These are phyloP conservation scores for Molanna angustata DNA, from an alignment of 2,888 invertebrate species.

Conservation along the genomic window DNA sequence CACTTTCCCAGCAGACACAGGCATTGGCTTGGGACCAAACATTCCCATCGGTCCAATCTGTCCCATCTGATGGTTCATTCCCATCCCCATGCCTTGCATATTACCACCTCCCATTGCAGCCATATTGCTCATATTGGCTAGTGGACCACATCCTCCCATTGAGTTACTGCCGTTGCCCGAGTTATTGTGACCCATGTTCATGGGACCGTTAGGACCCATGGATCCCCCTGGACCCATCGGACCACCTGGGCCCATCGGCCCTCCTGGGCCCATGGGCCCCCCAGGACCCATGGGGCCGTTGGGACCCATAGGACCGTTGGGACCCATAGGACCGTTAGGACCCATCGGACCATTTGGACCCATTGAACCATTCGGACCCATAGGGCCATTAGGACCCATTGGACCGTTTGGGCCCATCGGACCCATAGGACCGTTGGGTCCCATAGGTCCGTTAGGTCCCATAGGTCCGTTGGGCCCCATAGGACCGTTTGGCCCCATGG, in stretches of 20 bases:
- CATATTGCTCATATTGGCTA: conserved; percentile 56
- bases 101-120: conserved; percentile 43
- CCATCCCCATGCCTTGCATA: conserved; percentile 43
- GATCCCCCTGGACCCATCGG: conserved; percentile 45
- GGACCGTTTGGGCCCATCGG: conserved; percentile 45
- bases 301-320: conserved; percentile 45
- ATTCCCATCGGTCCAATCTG: conserved; percentile 59
- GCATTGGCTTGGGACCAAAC: conserved; percentile 85
- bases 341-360: conserved; percentile 39
- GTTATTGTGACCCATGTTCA: conserved; percentile 41
- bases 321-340: conserved; percentile 43
- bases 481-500: conserved; percentile 34
- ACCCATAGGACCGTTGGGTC: conserved; percentile 43
- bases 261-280: conserved; percentile 45
- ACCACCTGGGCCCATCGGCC: conserved; percentile 54
- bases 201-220: conserved; percentile 35
- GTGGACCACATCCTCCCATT: conserved; percentile 53
- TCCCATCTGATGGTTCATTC: conserved; percentile 40
- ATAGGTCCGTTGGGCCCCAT: conserved; percentile 39
- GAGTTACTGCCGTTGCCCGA: conserved; percentile 53
- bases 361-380: conserved; percentile 43
- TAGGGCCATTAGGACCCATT: conserved; percentile 53
- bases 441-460: conserved; percentile 48
- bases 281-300: conserved; percentile 45
- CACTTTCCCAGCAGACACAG: conserved; percentile 87